These are phyloP conservation scores for Agraylea sexmaculata DNA, from an alignment of 1,140 invertebrate species.

Conservation along the genomic window DNA sequence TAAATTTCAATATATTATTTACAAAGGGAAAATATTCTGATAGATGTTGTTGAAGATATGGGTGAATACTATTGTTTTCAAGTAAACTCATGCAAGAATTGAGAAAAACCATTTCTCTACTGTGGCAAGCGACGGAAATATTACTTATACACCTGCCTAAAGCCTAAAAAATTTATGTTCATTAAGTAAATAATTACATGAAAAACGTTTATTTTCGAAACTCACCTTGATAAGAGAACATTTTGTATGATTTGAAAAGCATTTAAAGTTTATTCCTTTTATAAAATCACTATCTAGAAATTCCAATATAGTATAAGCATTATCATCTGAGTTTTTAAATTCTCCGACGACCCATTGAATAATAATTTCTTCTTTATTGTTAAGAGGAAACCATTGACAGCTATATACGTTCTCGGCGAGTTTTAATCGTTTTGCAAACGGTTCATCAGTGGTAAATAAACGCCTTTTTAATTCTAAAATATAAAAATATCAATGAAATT, in stretches of 20 bases:
- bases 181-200: background rate
- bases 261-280: slow-evolving; percentile 14
- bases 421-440: slow-evolving; percentile 13
- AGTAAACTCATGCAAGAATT: slow-evolving; percentile 12
- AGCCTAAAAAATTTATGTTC: slow-evolving; percentile 10
- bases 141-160: no score
- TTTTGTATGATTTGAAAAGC: slow-evolving; percentile 6
- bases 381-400: slow-evolving; percentile 14
- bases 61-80: slow-evolving; percentile 11
- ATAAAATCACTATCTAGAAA: no score
- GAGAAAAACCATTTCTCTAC: slow-evolving; percentile 8
- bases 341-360: slow-evolving; percentile 10
- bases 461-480: slow-evolving; percentile 17
- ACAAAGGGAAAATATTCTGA: slow-evolving; percentile 12
- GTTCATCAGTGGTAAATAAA: slow-evolving; percentile 11
- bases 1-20: slow-evolving; percentile 5
- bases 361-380: slow-evolving; percentile 15
- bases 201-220: background rate
- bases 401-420: slow-evolving; percentile 16
- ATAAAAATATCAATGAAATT: slow-evolving; percentile 2
- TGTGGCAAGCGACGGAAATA: no score
- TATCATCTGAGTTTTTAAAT: background rate
- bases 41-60: slow-evolving; percentile 13
- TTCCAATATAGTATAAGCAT: no score
- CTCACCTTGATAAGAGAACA: slow-evolving; percentile 10